Evolutionary conservation across 2,888 invertebrate species (phyloP), one percentile per base, ranked within the genome.

Genomic region (Junonia oenone): DNA sequence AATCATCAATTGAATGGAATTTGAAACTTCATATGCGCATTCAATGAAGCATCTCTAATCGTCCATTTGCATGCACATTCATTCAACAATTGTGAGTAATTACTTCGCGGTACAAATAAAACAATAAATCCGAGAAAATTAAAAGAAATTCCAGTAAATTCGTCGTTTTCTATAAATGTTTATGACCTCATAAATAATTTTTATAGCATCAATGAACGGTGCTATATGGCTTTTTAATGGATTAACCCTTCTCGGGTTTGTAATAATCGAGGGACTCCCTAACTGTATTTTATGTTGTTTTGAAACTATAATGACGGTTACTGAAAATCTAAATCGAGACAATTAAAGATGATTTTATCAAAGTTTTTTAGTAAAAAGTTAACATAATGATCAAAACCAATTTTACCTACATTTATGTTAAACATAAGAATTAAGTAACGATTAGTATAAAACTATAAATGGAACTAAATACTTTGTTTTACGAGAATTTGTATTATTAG

Each of bases 1-100:
- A 19, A 27, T 50, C 9, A n/a, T n/a, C n/a, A n/a, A n/a, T 1
- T 4, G 17, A 43, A 50, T 33, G 14, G 15, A 47, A 27, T 29
- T 8, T 26, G 15, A 46, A 14, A 46, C 29, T 50, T 15, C 22
- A 54, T 50, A 40, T 54, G 33, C 33, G 40, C 6, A 51, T 17
- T 55, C 26, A 58, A 45, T 48, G 29, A 51, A 45, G 31, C 58
- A 51, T 58, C 31, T 38, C 55, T 45, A 55, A 58, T 51, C 45
- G 26, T 45, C 31, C 29, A 45, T 58, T 38, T 45, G 47, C 17
- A 55, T 58, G 26, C 40, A 50, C 26, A 54, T 45, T 27, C 9
- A 17, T 52, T 17, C 22, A 38, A 35, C 35, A 38, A 50, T 46
- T 54, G 19, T 40, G 15, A 27, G 27, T 52, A 27, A 46, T 53